phyloP scores from a whole-genome alignment of 2,888 invertebrate genomes.

The Argyresthia goedartella region DNA sequence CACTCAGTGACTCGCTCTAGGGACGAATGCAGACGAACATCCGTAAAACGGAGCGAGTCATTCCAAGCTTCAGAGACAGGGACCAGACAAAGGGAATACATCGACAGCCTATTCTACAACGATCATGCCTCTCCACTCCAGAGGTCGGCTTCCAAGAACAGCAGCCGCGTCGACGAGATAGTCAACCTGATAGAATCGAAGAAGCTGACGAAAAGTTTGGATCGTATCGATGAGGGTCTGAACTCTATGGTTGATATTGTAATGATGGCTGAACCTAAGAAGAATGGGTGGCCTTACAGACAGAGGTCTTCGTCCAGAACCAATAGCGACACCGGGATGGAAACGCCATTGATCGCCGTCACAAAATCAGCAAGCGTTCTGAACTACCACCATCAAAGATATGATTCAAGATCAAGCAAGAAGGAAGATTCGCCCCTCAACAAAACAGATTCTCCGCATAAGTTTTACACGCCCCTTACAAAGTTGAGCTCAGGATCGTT shows the following conservation, averaged over 20 bases:
- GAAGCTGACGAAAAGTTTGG: slow-evolving; percentile 80
- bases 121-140: slow-evolving; percentile 55
- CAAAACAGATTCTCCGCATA: slow-evolving; percentile 42
- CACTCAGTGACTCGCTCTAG: slow-evolving; percentile 47
- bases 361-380: slow-evolving; percentile 39
- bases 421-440: slow-evolving; percentile 26
- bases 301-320: slow-evolving; percentile 52
- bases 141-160: slow-evolving; percentile 45
- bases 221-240: slow-evolving; percentile 81
- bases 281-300: slow-evolving; percentile 48
- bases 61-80: slow-evolving; percentile 59
- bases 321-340: slow-evolving; percentile 47
- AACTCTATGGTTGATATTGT: slow-evolving; percentile 81
- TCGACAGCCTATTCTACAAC: slow-evolving; percentile 72
- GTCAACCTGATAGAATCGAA: slow-evolving; percentile 71
- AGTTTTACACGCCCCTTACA: slow-evolving; percentile 41
- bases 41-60: slow-evolving; percentile 60
- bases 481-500: slow-evolving; percentile 42
- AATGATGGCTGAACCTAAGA: slow-evolving; percentile 69
- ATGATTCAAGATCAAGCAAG: slow-evolving; percentile 36
- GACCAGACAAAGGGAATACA: slow-evolving; percentile 58
- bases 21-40: slow-evolving; percentile 41
- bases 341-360: slow-evolving; percentile 46
- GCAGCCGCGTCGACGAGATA: slow-evolving; percentile 57
- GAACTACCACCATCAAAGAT: slow-evolving; percentile 23